Percentiles rank a stretch among this genome's conserved stretches.
These are phyloP conservation scores for Ariopsis seemanni DNA, from an alignment of 2,113 vertebrate species.

Conservation along the genomic window DNA sequence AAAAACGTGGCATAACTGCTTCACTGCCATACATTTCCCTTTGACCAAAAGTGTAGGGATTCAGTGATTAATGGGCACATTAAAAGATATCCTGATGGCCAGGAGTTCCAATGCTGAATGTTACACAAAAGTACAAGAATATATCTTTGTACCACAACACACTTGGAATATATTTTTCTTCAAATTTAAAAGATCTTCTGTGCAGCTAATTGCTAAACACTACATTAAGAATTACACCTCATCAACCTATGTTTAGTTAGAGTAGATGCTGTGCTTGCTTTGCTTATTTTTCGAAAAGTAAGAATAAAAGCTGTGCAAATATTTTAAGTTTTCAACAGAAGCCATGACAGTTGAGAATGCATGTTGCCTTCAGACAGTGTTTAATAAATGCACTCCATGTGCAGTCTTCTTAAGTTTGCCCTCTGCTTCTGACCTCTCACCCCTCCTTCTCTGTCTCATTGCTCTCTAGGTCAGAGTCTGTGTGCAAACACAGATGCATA, in stretches of 20 bases:
- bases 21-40: slow-evolving; percentile 50
- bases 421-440: slow-evolving; percentile 68
- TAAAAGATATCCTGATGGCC: slow-evolving; percentile 50
- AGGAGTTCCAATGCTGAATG: slow-evolving; percentile 56
- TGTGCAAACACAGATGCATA: slow-evolving; percentile 56
- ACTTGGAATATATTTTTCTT: slow-evolving; percentile 10
- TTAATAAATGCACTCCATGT: slow-evolving; percentile 61
- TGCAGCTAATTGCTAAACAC: slow-evolving; percentile 23
- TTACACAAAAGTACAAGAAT: slow-evolving; percentile 19
- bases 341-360: slow-evolving; percentile 58
- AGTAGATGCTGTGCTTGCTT: slow-evolving; percentile 24
- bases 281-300: slow-evolving; percentile 27
- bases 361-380: slow-evolving; percentile 65
- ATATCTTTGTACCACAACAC: not conserved
- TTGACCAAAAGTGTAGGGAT: slow-evolving; percentile 51
- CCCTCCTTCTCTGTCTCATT: slow-evolving; percentile 62
- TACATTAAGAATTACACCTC: slow-evolving; percentile 34
- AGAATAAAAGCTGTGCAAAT: slow-evolving; percentile 41
- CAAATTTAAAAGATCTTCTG: slow-evolving; percentile 21
- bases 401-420: slow-evolving; percentile 64
- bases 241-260: slow-evolving; percentile 33
- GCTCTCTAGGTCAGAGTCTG: slow-evolving; percentile 73
- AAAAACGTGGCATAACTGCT: slow-evolving; percentile 49
- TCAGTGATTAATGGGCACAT: slow-evolving; percentile 57
- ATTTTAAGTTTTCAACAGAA: slow-evolving; percentile 44